A percentile compares a stretch with the other conserved stretches of the same genome.
These are phyloP conservation scores for Clistopyga incitator DNA, from an alignment of 2,888 invertebrate genomes.

Conservation along the genomic window DNA sequence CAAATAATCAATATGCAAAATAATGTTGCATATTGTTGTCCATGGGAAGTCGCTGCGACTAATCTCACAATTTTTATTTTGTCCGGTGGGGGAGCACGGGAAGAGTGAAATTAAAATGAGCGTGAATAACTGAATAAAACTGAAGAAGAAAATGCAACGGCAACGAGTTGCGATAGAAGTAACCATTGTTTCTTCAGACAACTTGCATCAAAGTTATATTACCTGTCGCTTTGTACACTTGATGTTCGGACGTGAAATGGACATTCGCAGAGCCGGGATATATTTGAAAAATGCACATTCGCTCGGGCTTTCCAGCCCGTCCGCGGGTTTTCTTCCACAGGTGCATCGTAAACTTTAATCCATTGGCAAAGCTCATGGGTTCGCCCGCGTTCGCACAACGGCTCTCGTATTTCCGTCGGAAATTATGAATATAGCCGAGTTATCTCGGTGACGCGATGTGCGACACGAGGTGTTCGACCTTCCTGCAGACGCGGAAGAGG, in stretches of 20 bases:
- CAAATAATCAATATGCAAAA: no score
- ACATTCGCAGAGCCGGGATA: background rate
- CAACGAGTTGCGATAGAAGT: constrained; percentile 22
- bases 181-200: constrained; percentile 50
- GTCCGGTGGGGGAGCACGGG: background rate
- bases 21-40: no score
- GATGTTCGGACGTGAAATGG: background rate
- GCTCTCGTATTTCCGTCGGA: constrained; percentile 63
- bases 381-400: constrained; percentile 29
- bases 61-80: background rate
- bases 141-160: background rate
- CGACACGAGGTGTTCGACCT: constrained; percentile 41
- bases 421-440: constrained; percentile 62
- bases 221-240: constrained; percentile 42
- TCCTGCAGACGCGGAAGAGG: constrained; percentile 63
- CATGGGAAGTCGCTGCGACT: background rate
- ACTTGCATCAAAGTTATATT: constrained; percentile 51
- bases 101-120: constrained; percentile 18
- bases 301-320: constrained; percentile 17
- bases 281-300: constrained; percentile 14
- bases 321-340: constrained; percentile 42
- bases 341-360: constrained; percentile 62
- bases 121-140: background rate
- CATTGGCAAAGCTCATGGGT: constrained; percentile 35
- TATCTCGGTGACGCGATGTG: constrained; percentile 20